phyloP scores from a whole-genome alignment of 64 coral and sea anemone genomes.

The Stylophora pistillata region DNA sequence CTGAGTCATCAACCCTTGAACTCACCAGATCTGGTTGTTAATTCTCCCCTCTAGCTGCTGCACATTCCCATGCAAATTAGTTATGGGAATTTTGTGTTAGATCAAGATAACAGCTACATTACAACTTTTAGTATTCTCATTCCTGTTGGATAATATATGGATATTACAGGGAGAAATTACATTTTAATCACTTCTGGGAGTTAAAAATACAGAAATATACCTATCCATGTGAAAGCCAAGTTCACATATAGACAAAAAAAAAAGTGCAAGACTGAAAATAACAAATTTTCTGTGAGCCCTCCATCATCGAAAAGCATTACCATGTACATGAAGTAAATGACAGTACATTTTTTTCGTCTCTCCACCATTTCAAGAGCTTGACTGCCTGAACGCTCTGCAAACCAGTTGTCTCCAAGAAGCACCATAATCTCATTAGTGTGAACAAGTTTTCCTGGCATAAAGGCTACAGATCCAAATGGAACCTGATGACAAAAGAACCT shows the following conservation, averaged over 20 bases:
- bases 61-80: too few species aligned
- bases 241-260: neutral
- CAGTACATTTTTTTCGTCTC: slow-evolving; percentile 74
- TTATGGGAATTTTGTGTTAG: too few species aligned
- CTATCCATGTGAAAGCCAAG: too few species aligned
- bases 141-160: too few species aligned
- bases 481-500: slow-evolving; percentile 38
- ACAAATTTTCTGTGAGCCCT: neutral
- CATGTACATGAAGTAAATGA: slow-evolving; percentile 48
- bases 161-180: too few species aligned
- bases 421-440: slow-evolving; percentile 94
- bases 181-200: too few species aligned
- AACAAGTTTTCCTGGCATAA: slow-evolving; percentile 92
- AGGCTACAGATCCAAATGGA: slow-evolving; percentile 87
- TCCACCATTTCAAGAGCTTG: slow-evolving; percentile 82
- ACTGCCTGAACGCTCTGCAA: slow-evolving; percentile 83
- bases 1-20: too few species aligned
- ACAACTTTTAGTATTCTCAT: too few species aligned
- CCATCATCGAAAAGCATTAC: slow-evolving; percentile 30
- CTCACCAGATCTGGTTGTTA: too few species aligned
- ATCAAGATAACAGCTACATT: too few species aligned
- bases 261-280: neutral
- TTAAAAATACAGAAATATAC: too few species aligned
- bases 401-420: slow-evolving; percentile 94
- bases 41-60: too few species aligned